Percentiles rank a stretch among this genome's conserved stretches.
These are phyloP conservation scores for Sipha flava DNA, from an alignment of 1,140 invertebrate species.

Conservation along the genomic window DNA sequence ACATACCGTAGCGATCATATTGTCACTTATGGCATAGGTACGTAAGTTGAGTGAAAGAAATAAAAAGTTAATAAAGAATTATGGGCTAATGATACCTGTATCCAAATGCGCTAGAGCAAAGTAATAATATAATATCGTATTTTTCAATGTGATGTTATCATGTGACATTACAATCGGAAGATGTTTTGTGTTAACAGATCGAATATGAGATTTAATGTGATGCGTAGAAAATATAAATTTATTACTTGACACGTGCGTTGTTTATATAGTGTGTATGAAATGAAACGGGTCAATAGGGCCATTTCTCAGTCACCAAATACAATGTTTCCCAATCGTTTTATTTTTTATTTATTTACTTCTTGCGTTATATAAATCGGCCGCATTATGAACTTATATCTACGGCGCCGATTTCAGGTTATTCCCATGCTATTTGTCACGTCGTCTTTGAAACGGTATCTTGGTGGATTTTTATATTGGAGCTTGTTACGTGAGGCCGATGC, in stretches of 20 bases:
- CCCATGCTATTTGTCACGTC: background rate
- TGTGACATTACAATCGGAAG: too few relatives aligned
- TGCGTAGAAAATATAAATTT: background rate
- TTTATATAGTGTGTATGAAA: background rate
- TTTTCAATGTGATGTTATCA: too few relatives aligned
- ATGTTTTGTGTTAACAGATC: too few relatives aligned
- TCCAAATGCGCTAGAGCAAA: too few relatives aligned
- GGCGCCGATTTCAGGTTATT: background rate
- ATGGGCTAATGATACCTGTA: too few relatives aligned
- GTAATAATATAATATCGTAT: too few relatives aligned
- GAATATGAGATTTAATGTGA: background rate
- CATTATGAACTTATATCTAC: slow-evolving; percentile 4
- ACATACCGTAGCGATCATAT: too few relatives aligned
- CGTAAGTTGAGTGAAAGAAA: too few relatives aligned
- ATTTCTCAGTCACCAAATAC: background rate
- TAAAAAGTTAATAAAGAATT: too few relatives aligned
- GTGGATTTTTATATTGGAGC: background rate
- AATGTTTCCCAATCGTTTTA: background rate
- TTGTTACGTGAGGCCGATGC: background rate
- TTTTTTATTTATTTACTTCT: too few relatives aligned
- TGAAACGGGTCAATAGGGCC: background rate
- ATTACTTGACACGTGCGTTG: background rate
- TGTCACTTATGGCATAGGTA: too few relatives aligned
- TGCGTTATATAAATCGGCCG: background rate
- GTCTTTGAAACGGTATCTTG: background rate